Percentiles rank a stretch among this genome's conserved stretches.
These are phyloP conservation scores for Mastomys natalensis DNA, from an alignment of 2,113 vertebrate genomes.

Conservation along the genomic window DNA sequence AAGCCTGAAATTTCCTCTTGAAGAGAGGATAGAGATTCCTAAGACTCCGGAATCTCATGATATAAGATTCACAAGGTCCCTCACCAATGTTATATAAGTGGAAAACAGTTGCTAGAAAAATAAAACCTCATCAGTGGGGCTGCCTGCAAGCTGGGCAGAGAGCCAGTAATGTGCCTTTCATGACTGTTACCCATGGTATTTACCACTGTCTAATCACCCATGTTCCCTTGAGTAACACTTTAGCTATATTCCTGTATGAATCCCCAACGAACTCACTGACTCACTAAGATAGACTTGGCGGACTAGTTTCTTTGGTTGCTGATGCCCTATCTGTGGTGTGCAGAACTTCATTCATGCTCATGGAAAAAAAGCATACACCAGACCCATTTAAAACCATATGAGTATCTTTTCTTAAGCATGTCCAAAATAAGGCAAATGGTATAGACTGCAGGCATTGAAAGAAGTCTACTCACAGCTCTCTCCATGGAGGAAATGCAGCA, in stretches of 20 bases:
- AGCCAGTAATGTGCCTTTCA: not conserved
- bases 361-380: not conserved
- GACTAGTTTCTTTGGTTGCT: not conserved
- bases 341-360: not conserved
- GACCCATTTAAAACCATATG: rapidly evolving
- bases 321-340: not conserved
- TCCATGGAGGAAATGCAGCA: not conserved
- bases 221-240: not conserved
- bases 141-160: not conserved
- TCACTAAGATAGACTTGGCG: not conserved
- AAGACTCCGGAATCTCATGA: not conserved
- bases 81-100: not conserved
- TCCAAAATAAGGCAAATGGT: not conserved
- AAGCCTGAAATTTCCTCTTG: not conserved
- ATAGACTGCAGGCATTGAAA: not conserved
- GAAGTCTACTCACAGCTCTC: not conserved
- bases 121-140: not conserved
- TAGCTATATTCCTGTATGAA: not conserved
- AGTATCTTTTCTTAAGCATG: not conserved
- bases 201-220: not conserved
- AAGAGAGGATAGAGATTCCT: not conserved
- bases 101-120: not conserved
- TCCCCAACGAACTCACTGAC: too few relatives aligned
- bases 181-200: not conserved
- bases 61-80: not conserved